These are phyloP conservation scores for Agapostemon virescens DNA, from an alignment of 2,888 invertebrate species.

Conservation along the genomic window DNA sequence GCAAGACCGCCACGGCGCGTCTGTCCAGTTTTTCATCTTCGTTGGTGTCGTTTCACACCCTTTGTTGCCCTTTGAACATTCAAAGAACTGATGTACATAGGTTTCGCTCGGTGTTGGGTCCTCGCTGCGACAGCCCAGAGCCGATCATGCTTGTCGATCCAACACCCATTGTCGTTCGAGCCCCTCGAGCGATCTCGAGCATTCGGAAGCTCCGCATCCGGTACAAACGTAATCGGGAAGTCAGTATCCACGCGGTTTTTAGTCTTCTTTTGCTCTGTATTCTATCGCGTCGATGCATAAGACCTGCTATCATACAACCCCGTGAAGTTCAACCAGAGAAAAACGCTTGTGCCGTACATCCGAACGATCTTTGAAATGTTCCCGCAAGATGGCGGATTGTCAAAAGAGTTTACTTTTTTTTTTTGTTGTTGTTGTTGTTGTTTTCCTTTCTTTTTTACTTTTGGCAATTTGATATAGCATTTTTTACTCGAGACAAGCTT, in stretches of 20 bases:
- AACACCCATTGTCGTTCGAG: background rate
- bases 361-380: background rate
- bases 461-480: background rate
- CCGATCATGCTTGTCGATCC: background rate
- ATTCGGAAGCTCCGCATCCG: background rate
- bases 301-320: background rate
- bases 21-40: background rate
- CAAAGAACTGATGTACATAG: constrained; percentile 21
- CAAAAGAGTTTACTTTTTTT: background rate
- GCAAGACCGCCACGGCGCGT: background rate
- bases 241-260: background rate
- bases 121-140: background rate
- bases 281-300: background rate
- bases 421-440: too few species aligned
- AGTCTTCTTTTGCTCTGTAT: background rate
- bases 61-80: background rate
- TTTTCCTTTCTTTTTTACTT: too few species aligned
- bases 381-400: background rate
- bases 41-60: background rate
- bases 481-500: background rate
- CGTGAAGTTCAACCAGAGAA: background rate
- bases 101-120: background rate
- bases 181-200: constrained; percentile 1
- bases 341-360: background rate
- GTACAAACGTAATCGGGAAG: background rate